Conservation (phyloP, 2,888 invertebrate genomes). For the Steinernema hermaphroditum region DNA sequence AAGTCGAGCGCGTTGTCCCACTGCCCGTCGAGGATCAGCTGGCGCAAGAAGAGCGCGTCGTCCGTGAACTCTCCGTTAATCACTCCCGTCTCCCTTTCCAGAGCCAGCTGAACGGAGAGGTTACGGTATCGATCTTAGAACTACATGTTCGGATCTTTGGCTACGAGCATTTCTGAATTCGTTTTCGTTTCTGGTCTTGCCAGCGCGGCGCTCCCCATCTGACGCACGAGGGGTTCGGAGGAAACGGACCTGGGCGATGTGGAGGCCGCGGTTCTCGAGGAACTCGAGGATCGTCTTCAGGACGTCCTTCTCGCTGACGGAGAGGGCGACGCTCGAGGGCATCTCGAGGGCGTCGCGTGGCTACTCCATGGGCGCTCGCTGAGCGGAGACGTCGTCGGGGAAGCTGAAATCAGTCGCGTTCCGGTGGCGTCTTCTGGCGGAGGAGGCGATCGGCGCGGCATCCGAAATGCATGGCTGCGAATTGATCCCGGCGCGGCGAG, state of each 20-base stretch:
- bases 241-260: slow-evolving; percentile 81
- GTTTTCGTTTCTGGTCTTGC: no score
- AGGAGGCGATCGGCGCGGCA: background rate
- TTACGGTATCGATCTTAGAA: slow-evolving; percentile 7
- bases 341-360: background rate
- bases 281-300: slow-evolving; percentile 72
- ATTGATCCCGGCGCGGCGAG: slow-evolving; percentile 6
- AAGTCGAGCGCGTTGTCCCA: slow-evolving; percentile 97
- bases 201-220: no score
- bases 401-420: background rate
- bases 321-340: slow-evolving; percentile 47
- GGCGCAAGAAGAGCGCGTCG: slow-evolving; percentile 88
- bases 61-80: slow-evolving; percentile 90
- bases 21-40: slow-evolving; percentile 92
- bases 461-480: slow-evolving; percentile 2
- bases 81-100: slow-evolving; percentile 91
- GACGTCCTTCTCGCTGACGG: slow-evolving; percentile 68
- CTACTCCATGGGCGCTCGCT: background rate
- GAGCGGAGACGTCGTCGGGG: background rate
- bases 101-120: slow-evolving; percentile 62
- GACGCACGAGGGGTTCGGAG: background rate
- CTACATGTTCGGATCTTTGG: background rate
- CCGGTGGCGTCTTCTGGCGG: background rate
- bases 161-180: no score
- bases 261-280: slow-evolving; percentile 79